These are phyloP conservation scores for Eupithecia centaureata DNA, from an alignment of 2,888 invertebrate genomes.

Conservation along the genomic window DNA sequence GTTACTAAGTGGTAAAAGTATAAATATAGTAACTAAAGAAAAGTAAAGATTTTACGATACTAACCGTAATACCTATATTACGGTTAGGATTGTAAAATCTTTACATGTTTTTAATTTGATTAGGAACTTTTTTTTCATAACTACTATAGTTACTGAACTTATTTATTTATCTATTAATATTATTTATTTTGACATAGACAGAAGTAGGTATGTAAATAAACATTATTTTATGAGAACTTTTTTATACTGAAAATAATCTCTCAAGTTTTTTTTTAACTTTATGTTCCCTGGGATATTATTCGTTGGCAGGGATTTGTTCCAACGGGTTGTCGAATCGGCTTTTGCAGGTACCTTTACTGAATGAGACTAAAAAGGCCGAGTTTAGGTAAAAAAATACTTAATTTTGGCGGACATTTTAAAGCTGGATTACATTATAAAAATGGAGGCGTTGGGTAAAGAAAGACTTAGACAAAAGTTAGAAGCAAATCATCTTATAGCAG, in stretches of 20 bases:
- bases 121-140: too few species aligned
- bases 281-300: not conserved
- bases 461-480: not conserved
- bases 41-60: too few species aligned
- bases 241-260: not conserved
- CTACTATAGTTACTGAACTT: too few species aligned
- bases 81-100: too few species aligned
- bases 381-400: not conserved
- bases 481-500: too few species aligned
- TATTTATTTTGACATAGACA: too few species aligned
- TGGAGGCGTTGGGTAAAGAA: not conserved
- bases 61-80: too few species aligned
- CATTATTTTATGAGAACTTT: not conserved
- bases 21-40: too few species aligned
- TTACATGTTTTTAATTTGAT: too few species aligned
- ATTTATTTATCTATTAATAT: too few species aligned
- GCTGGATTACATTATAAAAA: not conserved
- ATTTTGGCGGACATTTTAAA: not conserved
- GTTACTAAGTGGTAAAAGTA: not conserved
- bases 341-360: not conserved
- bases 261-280: too few species aligned
- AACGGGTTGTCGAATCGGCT: conserved; percentile 15
- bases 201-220: not conserved
- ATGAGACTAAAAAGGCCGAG: not conserved
- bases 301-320: conserved; percentile 7